Percentiles rank a stretch among this genome's conserved stretches.
Evolutionary conservation across 2,888 invertebrate species (phyloP).

Genomic region (Chrysina gloriosa): DNA sequence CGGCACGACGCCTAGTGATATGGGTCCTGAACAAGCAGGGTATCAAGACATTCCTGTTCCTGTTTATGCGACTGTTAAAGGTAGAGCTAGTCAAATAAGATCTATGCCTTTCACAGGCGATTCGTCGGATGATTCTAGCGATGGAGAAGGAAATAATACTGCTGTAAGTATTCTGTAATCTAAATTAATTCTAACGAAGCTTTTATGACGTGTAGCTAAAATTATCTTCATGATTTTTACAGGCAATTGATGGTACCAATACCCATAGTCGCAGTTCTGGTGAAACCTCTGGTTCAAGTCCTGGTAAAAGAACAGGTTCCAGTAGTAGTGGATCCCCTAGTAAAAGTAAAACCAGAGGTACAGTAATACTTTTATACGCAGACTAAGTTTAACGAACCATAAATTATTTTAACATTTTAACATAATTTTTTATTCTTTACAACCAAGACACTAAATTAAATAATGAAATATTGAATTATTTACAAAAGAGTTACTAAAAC

Average conservation of each 20-base stretch:
- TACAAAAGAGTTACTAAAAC: too few relatives aligned
- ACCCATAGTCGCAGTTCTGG: constrained; percentile 89
- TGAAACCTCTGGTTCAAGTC: constrained; percentile 86
- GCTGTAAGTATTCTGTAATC: constrained; percentile 55
- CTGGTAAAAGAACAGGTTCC: constrained; percentile 76
- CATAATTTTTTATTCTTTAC: too few relatives aligned
- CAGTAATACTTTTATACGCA: constrained; percentile 42
- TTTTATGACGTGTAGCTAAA: neutral
- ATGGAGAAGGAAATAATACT: constrained; percentile 79
- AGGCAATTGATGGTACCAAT: constrained; percentile 63
- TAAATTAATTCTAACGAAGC: neutral
- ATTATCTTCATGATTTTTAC: neutral
- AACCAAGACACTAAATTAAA: too few relatives aligned
- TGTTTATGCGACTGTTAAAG: constrained; percentile 96
- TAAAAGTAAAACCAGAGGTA: constrained; percentile 85
- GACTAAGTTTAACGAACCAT: too few relatives aligned
- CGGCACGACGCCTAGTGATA: constrained; percentile 62
- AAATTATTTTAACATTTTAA: too few relatives aligned
- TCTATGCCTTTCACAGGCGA: constrained; percentile 97
- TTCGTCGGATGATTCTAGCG: constrained; percentile 94
- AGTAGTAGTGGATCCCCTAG: constrained; percentile 84
- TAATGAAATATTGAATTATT: too few relatives aligned
- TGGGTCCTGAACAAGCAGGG: constrained; percentile 72
- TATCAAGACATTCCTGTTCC: constrained; percentile 93
- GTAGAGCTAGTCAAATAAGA: constrained; percentile 94